Base-by-base conservation (phyloP, 2,888 invertebrate species). In the Stictocephala bisonia region DNA sequence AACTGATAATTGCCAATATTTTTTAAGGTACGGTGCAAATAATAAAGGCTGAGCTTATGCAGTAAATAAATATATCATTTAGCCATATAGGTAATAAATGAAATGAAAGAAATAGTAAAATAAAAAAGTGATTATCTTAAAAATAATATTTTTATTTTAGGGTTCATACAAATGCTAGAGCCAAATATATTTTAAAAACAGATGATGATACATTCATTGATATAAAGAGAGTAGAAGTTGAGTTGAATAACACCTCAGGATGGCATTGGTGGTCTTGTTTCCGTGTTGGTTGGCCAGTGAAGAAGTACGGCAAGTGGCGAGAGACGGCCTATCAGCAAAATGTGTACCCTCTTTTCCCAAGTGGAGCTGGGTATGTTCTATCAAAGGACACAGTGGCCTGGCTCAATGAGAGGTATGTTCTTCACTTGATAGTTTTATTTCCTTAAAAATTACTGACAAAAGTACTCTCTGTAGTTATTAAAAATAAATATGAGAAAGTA, bases 191-290 rank as follows among this genome's bases (percentile, higher is more conserved):
- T 0, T 53, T 81, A 71, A 81, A 81, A 73, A 79, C 80, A 1
- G 81, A 81, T 75, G 81, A 81, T 72, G 81, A 81, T 68, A 77
- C 78, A n/a, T 80, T 79, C 66, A 35, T 81, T 13, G 78, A 81
- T 73, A 71, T 80, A 1, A 48, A 56, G 24, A 44, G 71, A 35
- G 74, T 81, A 2, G 44, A 70, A 41, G 72, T 74, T 15, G 76
- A 76, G 56, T 51, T 80, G 22, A 40, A 71, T 22, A 53, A 60
- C 9, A 29, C 7, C 7, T 27, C 2, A n/a, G 35, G 70, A 7
- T 75, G 75, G 74, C 74, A 77, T 74, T 78, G 79, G 78, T 81
- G 80, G 80, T 78, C 79, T 29, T 77, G 77, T 18, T 79, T 81
- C 68, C 75, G 80, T 9, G 71, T 71, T 1, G 72, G 75, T 7